phyloP scores from a whole-genome alignment of 2,888 invertebrate genomes.

The Crioceris asparagi region DNA sequence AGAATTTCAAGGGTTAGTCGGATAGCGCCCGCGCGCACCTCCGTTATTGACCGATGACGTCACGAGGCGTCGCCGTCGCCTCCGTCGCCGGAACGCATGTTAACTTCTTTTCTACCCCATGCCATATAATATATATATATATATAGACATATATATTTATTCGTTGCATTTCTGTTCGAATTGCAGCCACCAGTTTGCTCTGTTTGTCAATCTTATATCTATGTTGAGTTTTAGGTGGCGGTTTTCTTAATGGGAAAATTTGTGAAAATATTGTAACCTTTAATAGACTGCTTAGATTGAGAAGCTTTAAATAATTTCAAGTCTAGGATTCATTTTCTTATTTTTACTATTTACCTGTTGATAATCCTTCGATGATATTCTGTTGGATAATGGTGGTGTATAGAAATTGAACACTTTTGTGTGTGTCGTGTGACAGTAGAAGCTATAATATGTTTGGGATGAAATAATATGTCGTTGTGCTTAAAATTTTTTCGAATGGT shows the following conservation, averaged over 20 bases:
- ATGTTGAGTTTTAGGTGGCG: too few species aligned
- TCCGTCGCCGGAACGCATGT: slow-evolving; percentile 28
- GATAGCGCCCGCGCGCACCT: slow-evolving; percentile 39
- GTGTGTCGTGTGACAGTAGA: background rate
- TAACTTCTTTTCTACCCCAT: slow-evolving; percentile 19
- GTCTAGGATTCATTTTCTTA: background rate
- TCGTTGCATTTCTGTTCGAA: background rate
- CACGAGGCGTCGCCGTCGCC: slow-evolving; percentile 40
- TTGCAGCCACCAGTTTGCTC: slow-evolving; percentile 1
- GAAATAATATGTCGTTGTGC: slow-evolving; percentile 32
- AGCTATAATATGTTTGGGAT: slow-evolving; percentile 11
- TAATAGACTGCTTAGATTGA: too few species aligned
- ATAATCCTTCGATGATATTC: too few species aligned
- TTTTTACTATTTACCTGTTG: slow-evolving; percentile 14
- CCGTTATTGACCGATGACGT: slow-evolving; percentile 38
- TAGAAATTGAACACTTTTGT: slow-evolving; percentile 2
- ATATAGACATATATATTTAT: slow-evolving; percentile 3
- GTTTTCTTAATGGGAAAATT: too few species aligned
- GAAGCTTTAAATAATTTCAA: background rate
- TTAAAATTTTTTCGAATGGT: slow-evolving; percentile 38
- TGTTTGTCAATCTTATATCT: too few species aligned
- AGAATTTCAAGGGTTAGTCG: slow-evolving; percentile 3
- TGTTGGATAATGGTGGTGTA: too few species aligned
- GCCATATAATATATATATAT: too few species aligned
- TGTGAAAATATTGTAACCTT: background rate